phyloP scores from a whole-genome alignment of 2,797 vertebrate genomes.

The Amniataba percoides region DNA sequence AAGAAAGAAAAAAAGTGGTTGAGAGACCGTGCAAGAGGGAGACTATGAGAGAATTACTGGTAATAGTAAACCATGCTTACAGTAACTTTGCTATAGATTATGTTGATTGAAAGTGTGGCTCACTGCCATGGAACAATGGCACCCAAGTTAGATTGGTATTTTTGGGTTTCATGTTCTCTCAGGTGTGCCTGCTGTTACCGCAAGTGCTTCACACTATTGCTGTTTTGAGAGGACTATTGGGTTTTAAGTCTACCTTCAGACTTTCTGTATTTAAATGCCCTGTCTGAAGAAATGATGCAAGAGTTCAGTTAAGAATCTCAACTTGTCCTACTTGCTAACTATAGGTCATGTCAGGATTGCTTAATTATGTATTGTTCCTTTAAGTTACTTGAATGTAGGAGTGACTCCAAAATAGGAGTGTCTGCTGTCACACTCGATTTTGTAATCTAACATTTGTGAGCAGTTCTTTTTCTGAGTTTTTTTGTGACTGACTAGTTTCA shows the following conservation, averaged over 20 bases:
- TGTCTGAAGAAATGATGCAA: not conserved
- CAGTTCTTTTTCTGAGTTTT: conserved; percentile 15
- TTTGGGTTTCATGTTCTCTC: conserved; percentile 25
- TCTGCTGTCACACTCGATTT: not conserved
- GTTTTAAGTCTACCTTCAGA: not conserved
- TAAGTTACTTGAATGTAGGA: not conserved
- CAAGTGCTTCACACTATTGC: not conserved
- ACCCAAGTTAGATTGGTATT: not conserved
- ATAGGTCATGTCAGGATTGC: not conserved
- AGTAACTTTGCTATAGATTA: conserved; percentile 53
- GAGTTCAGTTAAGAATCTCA: too few relatives aligned
- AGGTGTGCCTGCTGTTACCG: conserved; percentile 3
- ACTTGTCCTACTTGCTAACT: too few relatives aligned
- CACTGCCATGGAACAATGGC: conserved; percentile 6
- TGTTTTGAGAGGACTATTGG: not conserved
- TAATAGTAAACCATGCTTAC: conserved; percentile 56
- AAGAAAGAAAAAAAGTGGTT: conserved; percentile 45
- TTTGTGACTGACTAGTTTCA: conserved; percentile 6
- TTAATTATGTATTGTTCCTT: not conserved
- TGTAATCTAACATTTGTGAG: not conserved
- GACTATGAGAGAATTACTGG: conserved; percentile 58
- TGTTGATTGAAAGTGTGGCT: conserved; percentile 51
- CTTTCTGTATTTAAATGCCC: too few relatives aligned
- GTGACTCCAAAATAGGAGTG: not conserved
- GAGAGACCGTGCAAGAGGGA: conserved; percentile 13